A percentile compares a stretch with the other conserved stretches of the same genome.
Conservation (phyloP, 2,888 invertebrate species). For the Scaeva pyrastri region DNA sequence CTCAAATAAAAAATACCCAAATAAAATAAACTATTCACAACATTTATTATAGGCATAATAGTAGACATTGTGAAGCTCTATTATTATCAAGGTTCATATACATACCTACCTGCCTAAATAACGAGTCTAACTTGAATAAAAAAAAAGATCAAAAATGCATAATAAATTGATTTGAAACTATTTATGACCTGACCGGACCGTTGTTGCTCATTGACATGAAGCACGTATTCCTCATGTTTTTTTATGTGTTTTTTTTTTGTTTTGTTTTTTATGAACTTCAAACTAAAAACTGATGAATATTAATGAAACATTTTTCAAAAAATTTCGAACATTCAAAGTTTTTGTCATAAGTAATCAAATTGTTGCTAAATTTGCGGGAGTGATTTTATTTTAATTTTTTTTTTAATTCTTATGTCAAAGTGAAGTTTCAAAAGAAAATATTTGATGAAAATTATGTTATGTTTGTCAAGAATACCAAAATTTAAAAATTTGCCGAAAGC, state of each 20-base stretch:
- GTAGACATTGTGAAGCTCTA: neutral
- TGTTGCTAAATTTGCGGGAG: no score
- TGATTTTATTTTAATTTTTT: no score
- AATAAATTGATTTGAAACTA: constrained; percentile 22
- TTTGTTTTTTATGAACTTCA: neutral
- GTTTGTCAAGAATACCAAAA: no score
- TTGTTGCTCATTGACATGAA: neutral
- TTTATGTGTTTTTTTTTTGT: neutral
- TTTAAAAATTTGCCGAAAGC: no score
- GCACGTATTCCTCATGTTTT: neutral
- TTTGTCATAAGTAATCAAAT: no score
- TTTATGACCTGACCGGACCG: neutral
- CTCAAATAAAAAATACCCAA: neutral
- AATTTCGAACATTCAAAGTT: no score
- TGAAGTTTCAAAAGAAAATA: no score
- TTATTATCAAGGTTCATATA: constrained; percentile 11
- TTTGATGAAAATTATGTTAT: no score
- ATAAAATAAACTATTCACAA: neutral
- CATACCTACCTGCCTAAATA: neutral
- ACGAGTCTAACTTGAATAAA: constrained; percentile 4
- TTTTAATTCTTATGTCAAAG: no score
- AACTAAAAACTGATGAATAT: neutral
- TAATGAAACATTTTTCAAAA: no score
- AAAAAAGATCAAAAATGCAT: constrained; percentile 4
- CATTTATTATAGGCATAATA: neutral